Evolutionary conservation across 1,140 invertebrate species (phyloP), one percentile per base, ranked within the genome.

Genomic region (Aradophagus sp.): DNA sequence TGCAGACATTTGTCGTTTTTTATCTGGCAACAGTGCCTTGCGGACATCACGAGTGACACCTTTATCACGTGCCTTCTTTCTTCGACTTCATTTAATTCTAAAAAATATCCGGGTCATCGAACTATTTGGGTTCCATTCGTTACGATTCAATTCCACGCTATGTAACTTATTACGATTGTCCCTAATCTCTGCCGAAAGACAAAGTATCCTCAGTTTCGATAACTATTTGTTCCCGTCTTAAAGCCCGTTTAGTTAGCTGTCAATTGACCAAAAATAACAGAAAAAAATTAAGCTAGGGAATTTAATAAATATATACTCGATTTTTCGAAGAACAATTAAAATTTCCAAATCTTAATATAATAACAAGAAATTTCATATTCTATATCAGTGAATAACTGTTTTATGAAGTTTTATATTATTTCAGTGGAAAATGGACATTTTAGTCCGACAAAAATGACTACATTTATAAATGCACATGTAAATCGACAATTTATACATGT

Each of bases 151-250:
- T 66, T 74, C 47, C 56, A 53, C 44, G 47, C 53, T 63, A 73
- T 38, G 12, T 69, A 58, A 58, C 38, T 59, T 56, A 69, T 58
- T 74, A 66, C 69, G 68, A 72, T 72, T 72, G 69, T 72, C 69
- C 61, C 69, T 72, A 72, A 66, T 61, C 50, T 72, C 48, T 62
- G 55, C 42, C 34, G 42, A 50, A 16, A 56, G 63, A 73, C 56
- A 48, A 53, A 50, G 39, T 65, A 35, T 62, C 38, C 13, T 47
- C 61, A 50, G 12, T 55, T 74, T 69, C 26, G 31, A n/a, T 58
- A 55, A 62, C 48, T 74, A 70, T 34, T 70, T 74, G 53, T 62
- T 74, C 56, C 61, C 66, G 42, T 66, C 44, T 50, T 58, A 62
- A 74, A 71, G 61, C 65, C 59, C 65, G 50, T 47, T 27, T 23